phyloP scores from a whole-genome alignment of 2,888 invertebrate species.

The Lysandra coridon region DNA sequence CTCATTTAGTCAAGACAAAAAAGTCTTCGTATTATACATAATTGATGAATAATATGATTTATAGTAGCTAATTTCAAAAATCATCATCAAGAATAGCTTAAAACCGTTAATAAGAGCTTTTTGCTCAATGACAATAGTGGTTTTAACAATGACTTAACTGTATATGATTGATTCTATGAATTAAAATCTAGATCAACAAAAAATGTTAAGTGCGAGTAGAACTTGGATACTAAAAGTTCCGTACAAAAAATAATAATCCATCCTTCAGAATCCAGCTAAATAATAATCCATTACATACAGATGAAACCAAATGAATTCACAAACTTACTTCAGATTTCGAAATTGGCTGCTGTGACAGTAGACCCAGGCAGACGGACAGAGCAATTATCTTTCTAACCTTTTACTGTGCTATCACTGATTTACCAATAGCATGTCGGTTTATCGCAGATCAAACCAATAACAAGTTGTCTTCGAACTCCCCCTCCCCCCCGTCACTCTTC shows the following conservation, averaged over 20 bases:
- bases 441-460: too few relatives aligned
- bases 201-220: background rate
- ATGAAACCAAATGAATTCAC: too few relatives aligned
- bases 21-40: background rate
- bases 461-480: too few relatives aligned
- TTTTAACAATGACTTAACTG: constrained; percentile 4
- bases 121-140: background rate
- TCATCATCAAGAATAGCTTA: background rate
- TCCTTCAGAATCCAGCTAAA: too few relatives aligned
- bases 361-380: too few relatives aligned
- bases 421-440: too few relatives aligned
- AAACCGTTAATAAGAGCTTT: background rate
- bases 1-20: background rate
- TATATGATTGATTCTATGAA: constrained; percentile 5
- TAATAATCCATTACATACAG: too few relatives aligned
- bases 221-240: background rate
- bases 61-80: background rate
- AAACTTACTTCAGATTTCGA: too few relatives aligned
- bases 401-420: too few relatives aligned
- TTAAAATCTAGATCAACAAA: background rate
- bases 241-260: background rate
- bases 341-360: too few relatives aligned
- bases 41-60: constrained; percentile 4
- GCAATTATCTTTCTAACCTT: too few relatives aligned
- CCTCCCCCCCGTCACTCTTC: too few relatives aligned